Evolutionary conservation across 2,797 vertebrate genomes (phyloP).

Genomic region (Telmatherina bonti): DNA sequence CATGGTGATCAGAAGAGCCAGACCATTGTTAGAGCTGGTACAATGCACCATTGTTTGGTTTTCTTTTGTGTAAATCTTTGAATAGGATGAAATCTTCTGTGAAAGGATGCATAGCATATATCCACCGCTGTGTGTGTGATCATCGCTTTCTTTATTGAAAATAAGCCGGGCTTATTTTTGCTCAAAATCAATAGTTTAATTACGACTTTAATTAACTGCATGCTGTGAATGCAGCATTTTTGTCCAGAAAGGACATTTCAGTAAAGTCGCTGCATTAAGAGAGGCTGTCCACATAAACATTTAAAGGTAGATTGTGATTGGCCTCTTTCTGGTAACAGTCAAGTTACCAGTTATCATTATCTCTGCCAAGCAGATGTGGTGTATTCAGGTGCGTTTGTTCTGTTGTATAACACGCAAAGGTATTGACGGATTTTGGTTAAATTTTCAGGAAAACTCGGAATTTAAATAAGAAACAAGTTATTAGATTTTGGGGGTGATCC

Average conservation of each 20-base stretch:
- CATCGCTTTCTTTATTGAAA: slow-evolving; percentile 54
- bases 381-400: too few relatives aligned
- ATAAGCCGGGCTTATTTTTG: slow-evolving; percentile 65
- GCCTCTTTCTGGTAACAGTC: slow-evolving; percentile 54
- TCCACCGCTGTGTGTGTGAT: slow-evolving; percentile 41
- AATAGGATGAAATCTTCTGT: slow-evolving; percentile 28
- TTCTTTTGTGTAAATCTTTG: slow-evolving; percentile 41
- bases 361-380: too few relatives aligned
- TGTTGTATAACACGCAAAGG: too few relatives aligned
- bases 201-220: slow-evolving; percentile 70
- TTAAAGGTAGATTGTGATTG: slow-evolving; percentile 58
- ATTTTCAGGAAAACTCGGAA: too few relatives aligned
- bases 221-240: slow-evolving; percentile 40
- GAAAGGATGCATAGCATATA: slow-evolving; percentile 46
- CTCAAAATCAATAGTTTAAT: slow-evolving; percentile 71
- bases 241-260: slow-evolving; percentile 54
- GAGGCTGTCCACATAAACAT: slow-evolving; percentile 62
- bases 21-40: slow-evolving; percentile 48
- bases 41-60: slow-evolving; percentile 65
- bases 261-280: slow-evolving; percentile 55
- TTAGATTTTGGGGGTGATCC: too few relatives aligned
- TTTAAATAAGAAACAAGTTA: too few relatives aligned
- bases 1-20: slow-evolving; percentile 35
- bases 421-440: too few relatives aligned
- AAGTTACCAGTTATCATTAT: slow-evolving; percentile 29